Evolutionary conservation across 1,140 invertebrate genomes (phyloP), one percentile per base, ranked within the genome.

Genomic region (Cephus cinctus): DNA sequence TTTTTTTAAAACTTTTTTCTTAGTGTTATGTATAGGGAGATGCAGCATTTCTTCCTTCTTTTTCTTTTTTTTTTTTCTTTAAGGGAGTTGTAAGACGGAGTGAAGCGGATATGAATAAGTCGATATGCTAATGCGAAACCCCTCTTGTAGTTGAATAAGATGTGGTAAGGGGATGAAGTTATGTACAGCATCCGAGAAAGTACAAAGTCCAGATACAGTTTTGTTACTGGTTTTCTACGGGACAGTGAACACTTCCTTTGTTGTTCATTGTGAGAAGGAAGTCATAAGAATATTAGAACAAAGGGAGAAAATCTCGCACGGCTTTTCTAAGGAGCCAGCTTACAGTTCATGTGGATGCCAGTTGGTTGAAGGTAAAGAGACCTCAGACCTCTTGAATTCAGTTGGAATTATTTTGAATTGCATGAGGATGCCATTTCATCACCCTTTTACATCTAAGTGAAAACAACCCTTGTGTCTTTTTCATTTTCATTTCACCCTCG

Each of bases 361-460:
- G n/a, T n/a, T n/a, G n/a, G n/a, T n/a, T n/a, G n/a, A n/a, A n/a
- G n/a, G n/a, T n/a, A n/a, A n/a, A n/a, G n/a, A n/a, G n/a, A n/a
- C n/a, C n/a, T n/a, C n/a, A n/a, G n/a, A n/a, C n/a, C n/a, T n/a
- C n/a, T n/a, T n/a, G n/a, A n/a, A n/a, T n/a, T n/a, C n/a, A n/a
- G 65, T 67, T 67, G 64, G 61, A 67, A 67, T 67, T 65, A 55
- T 67, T 65, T 67, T 61, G 63, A 67, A 67, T 67, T 67, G 61
- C 64, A 67, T 65, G 64, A 66, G 56, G 41, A 40, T 31, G n/a
- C n/a, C n/a, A n/a, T n/a, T n/a, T n/a, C n/a, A n/a, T n/a, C n/a
- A n/a, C n/a, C n/a, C n/a, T n/a, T n/a, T n/a, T n/a, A n/a, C n/a
- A n/a, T n/a, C n/a, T n/a, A n/a, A n/a, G n/a, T n/a, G n/a, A n/a